Conservation (phyloP, 2,113 vertebrate species). For the Alaudala cheleensis region DNA sequence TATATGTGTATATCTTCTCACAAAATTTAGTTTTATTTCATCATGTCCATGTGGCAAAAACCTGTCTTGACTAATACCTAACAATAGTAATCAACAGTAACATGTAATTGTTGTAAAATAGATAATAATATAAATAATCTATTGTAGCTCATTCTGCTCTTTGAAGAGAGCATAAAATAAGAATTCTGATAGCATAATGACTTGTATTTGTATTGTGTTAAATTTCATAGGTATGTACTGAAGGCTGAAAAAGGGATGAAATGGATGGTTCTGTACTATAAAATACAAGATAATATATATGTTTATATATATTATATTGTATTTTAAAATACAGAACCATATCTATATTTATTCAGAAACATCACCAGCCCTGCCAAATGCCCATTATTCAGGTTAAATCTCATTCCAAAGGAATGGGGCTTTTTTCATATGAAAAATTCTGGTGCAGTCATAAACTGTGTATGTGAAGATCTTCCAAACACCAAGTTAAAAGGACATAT, state of each 20-base stretch:
- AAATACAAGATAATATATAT: too few species aligned
- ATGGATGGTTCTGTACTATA: accelerated
- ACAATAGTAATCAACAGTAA: background rate
- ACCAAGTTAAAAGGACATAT: background rate
- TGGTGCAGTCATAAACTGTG: background rate
- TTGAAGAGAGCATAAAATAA: background rate
- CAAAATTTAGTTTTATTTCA: background rate
- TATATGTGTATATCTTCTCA: background rate
- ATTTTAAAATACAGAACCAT: too few species aligned
- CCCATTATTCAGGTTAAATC: background rate
- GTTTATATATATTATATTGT: too few species aligned
- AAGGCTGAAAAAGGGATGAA: background rate
- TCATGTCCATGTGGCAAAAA: background rate
- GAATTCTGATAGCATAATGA: background rate
- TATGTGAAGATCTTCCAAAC: background rate
- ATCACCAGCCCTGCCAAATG: background rate
- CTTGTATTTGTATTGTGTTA: background rate
- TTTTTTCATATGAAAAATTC: background rate
- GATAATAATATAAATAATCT: too few species aligned
- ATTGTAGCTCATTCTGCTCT: background rate
- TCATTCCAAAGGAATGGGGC: background rate
- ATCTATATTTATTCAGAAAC: background rate
- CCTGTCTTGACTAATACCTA: background rate
- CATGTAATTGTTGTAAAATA: background rate
- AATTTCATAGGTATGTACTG: background rate